These are phyloP conservation scores for Crotophaga sulcirostris DNA, from an alignment of 2,113 vertebrate species.

Conservation along the genomic window DNA sequence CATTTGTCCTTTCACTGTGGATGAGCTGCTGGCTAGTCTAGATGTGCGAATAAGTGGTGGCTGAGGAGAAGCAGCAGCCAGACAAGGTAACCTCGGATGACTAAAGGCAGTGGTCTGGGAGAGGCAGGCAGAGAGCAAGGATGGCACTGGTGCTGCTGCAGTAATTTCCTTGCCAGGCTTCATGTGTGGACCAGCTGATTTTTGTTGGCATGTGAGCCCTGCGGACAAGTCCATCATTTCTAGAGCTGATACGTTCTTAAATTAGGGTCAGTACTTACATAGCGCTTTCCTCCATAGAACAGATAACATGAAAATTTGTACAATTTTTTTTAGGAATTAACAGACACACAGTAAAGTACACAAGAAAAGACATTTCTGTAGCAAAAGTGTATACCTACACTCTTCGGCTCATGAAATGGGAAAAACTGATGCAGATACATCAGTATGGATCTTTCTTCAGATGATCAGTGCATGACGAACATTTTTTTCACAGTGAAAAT, in stretches of 20 bases:
- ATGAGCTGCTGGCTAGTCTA: neutral
- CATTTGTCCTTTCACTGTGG: neutral
- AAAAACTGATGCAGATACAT: neutral
- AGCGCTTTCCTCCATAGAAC: neutral
- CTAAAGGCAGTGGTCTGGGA: neutral
- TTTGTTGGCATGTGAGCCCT: slow-evolving; percentile 27
- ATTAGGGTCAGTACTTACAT: neutral
- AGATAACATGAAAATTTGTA: neutral
- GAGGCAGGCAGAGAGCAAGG: neutral
- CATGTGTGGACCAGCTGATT: neutral
- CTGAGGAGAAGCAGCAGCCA: neutral
- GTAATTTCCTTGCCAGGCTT: neutral
- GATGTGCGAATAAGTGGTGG: neutral
- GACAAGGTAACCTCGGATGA: neutral
- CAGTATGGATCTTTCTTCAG: neutral
- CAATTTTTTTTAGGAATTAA: neutral
- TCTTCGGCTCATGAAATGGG: neutral
- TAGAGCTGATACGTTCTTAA: neutral
- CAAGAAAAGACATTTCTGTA: neutral
- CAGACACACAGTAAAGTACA: neutral
- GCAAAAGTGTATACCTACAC: neutral
- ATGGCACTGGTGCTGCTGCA: neutral
- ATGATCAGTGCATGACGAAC: neutral
- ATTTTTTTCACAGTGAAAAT: neutral
- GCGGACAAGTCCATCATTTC: neutral